These are phyloP conservation scores for Burhinus bistriatus DNA, from an alignment of 2,113 vertebrate species.

Conservation along the genomic window DNA sequence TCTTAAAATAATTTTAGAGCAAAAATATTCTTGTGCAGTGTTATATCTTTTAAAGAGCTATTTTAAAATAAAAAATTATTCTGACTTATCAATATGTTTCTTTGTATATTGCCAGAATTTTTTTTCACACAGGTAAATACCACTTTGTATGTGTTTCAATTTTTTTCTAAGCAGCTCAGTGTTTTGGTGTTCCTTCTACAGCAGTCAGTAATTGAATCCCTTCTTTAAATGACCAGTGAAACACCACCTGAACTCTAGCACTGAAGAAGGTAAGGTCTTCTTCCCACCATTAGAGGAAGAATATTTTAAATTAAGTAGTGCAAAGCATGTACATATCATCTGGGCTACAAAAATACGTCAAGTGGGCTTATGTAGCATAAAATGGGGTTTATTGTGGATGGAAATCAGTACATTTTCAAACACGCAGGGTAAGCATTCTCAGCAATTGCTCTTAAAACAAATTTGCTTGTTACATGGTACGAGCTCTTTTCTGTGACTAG, in stretches of 20 bases:
- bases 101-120: background rate
- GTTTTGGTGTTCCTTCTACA: background rate
- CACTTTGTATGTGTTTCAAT: background rate
- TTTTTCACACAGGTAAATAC: background rate
- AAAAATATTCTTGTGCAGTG: background rate
- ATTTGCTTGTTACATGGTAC: background rate
- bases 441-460: background rate
- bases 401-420: background rate
- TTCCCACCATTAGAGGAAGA: background rate
- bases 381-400: background rate
- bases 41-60: background rate
- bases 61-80: background rate
- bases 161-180: background rate
- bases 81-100: background rate
- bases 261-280: background rate
- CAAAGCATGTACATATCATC: background rate
- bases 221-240: background rate
- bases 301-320: background rate
- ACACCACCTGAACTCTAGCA: background rate
- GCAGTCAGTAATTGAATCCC: background rate
- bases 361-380: background rate
- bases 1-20: background rate
- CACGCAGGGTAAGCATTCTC: background rate
- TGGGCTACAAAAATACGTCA: background rate
- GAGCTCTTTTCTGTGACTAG: background rate